These are phyloP conservation scores for Geopemphigus sp. DNA, from an alignment of 1,140 invertebrate genomes.

Conservation along the genomic window DNA sequence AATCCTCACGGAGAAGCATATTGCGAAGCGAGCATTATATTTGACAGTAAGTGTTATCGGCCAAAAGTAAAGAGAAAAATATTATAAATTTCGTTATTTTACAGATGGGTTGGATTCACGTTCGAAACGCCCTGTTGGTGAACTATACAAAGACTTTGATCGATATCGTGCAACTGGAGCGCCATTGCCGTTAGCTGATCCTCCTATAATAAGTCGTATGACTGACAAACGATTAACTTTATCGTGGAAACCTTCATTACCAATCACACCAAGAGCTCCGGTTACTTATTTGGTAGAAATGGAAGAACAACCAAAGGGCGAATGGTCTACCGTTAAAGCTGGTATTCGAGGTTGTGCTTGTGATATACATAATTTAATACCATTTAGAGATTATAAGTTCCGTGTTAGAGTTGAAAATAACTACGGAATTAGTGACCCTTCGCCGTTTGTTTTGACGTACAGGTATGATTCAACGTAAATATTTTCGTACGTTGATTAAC, in stretches of 20 bases:
- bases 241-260: slow-evolving; percentile 88
- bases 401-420: slow-evolving; percentile 92
- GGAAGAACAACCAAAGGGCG: slow-evolving; percentile 81
- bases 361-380: slow-evolving; percentile 78
- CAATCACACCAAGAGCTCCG: slow-evolving; percentile 72
- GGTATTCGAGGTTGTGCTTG: slow-evolving; percentile 78
- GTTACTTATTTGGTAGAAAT: slow-evolving; percentile 94
- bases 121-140: slow-evolving; percentile 68
- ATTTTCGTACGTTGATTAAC: neutral
- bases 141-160: slow-evolving; percentile 81
- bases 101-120: slow-evolving; percentile 67
- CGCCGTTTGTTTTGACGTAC: slow-evolving; percentile 77
- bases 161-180: slow-evolving; percentile 77
- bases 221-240: slow-evolving; percentile 79
- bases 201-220: slow-evolving; percentile 85
- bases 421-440: slow-evolving; percentile 94
- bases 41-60: slow-evolving; percentile 68
- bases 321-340: slow-evolving; percentile 79
- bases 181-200: slow-evolving; percentile 79
- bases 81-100: slow-evolving; percentile 24
- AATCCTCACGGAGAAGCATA: slow-evolving; percentile 80
- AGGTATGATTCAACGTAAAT: slow-evolving; percentile 16
- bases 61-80: slow-evolving; percentile 4
- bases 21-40: slow-evolving; percentile 77
- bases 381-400: slow-evolving; percentile 88